These are phyloP conservation scores for Pipistrellus kuhlii DNA, from an alignment of 2,797 vertebrate species.

Conservation along the genomic window DNA sequence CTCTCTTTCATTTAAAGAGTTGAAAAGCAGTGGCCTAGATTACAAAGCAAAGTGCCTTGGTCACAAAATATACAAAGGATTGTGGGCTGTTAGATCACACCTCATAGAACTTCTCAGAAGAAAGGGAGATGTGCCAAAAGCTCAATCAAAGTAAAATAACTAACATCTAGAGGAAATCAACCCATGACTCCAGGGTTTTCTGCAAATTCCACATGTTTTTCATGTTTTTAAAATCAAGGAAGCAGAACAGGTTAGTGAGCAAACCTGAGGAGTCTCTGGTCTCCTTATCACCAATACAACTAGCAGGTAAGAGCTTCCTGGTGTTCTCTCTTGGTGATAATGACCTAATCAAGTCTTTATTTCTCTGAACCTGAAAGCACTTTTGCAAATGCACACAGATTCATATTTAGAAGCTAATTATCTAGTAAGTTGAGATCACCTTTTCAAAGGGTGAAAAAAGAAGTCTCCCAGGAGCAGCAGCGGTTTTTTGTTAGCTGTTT, in stretches of 20 bases:
- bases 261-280: conserved; percentile 17
- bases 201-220: background rate
- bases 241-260: background rate
- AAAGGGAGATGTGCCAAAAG: conserved; percentile 8
- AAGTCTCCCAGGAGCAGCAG: background rate
- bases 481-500: too few relatives aligned
- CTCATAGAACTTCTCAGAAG: conserved; percentile 16
- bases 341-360: conserved; percentile 45
- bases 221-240: background rate
- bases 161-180: background rate
- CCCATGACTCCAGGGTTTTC: background rate
- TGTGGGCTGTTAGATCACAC: background rate
- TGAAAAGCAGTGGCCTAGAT: conserved; percentile 24
- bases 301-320: background rate
- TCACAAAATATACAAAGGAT: background rate
- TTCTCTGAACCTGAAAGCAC: conserved; percentile 51
- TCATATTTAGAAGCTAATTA: conserved; percentile 66
- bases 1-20: conserved; percentile 23
- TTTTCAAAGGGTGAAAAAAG: conserved; percentile 40
- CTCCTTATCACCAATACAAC: background rate
- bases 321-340: conserved; percentile 22
- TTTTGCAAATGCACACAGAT: conserved; percentile 56
- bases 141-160: background rate
- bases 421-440: conserved; percentile 48
- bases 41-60: background rate